phyloP scores from a whole-genome alignment of 2,888 invertebrate species.

The Tipula lateralis region DNA sequence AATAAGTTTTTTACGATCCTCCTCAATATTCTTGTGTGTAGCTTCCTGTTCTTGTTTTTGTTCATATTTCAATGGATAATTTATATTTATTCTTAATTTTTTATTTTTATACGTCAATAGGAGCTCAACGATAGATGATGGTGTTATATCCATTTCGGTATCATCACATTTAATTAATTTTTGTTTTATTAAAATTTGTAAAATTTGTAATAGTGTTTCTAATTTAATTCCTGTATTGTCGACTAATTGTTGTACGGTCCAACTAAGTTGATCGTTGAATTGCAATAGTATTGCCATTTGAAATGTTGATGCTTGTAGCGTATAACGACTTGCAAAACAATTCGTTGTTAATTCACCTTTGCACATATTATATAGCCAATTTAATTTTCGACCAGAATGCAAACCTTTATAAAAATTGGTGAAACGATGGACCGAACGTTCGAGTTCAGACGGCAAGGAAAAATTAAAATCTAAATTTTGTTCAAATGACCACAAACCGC shows the following conservation, averaged over 20 bases:
- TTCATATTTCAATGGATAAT: constrained; percentile 96
- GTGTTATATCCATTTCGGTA: constrained; percentile 69
- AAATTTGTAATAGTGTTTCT: constrained; percentile 60
- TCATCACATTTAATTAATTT: constrained; percentile 78
- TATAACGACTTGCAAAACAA: constrained; percentile 79
- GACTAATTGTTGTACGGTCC: constrained; percentile 79
- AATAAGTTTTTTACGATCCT: constrained; percentile 95
- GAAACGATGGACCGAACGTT: constrained; percentile 90
- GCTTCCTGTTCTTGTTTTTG: constrained; percentile 94
- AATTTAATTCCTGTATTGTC: constrained; percentile 65
- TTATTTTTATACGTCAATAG: constrained; percentile 84
- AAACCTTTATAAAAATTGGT: constrained; percentile 93
- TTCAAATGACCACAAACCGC: constrained; percentile 98
- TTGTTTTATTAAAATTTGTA: constrained; percentile 91
- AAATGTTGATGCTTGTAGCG: constrained; percentile 74
- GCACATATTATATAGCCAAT: constrained; percentile 98
- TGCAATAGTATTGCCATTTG: constrained; percentile 98
- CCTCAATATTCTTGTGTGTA: constrained; percentile 98
- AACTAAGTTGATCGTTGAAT: constrained; percentile 84
- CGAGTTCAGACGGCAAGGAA: constrained; percentile 89
- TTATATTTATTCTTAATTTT: constrained; percentile 96
- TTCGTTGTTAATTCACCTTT: constrained; percentile 95
- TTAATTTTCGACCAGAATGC: constrained; percentile 94
- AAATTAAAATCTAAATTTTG: constrained; percentile 75
- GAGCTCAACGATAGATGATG: constrained; percentile 68